These are phyloP conservation scores for Heliconius ethilla DNA, from an alignment of 2,888 invertebrate species.

Conservation along the genomic window DNA sequence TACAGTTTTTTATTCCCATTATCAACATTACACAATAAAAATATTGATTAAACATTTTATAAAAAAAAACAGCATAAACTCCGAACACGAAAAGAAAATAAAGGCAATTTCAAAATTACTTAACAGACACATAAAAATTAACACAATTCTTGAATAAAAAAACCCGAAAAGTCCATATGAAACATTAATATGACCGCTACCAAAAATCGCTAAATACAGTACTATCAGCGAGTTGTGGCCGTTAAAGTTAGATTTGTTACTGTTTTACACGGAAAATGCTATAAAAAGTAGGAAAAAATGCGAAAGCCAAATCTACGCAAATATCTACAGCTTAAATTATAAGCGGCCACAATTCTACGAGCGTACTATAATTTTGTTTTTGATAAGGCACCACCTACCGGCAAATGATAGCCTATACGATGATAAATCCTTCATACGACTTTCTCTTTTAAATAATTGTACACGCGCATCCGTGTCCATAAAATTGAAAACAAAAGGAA, in stretches of 20 bases:
- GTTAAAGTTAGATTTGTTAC: neutral
- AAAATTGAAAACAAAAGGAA: slow-evolving; percentile 45
- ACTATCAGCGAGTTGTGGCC: neutral
- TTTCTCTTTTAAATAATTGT: slow-evolving; percentile 45
- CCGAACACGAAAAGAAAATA: neutral
- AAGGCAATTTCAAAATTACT: slow-evolving; percentile 6
- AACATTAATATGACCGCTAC: slow-evolving; percentile 16
- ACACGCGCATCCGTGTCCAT: slow-evolving; percentile 37
- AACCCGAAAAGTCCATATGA: slow-evolving; percentile 19
- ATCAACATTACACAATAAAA: neutral
- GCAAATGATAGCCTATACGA: slow-evolving; percentile 39
- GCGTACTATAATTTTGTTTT: slow-evolving; percentile 31
- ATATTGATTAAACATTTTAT: neutral
- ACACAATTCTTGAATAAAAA: slow-evolving; percentile 13
- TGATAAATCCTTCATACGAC: slow-evolving; percentile 45
- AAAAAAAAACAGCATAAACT: neutral
- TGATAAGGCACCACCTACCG: slow-evolving; percentile 28
- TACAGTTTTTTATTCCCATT: neutral
- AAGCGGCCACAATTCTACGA: neutral
- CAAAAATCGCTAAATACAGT: slow-evolving; percentile 16
- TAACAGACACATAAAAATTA: slow-evolving; percentile 10
- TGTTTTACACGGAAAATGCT: too few relatives aligned
- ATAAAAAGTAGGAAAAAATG: neutral
- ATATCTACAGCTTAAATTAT: neutral
- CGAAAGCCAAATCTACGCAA: neutral